Conservation (phyloP, 2,113 vertebrate genomes). For the Potamarius usumacintae region DNA sequence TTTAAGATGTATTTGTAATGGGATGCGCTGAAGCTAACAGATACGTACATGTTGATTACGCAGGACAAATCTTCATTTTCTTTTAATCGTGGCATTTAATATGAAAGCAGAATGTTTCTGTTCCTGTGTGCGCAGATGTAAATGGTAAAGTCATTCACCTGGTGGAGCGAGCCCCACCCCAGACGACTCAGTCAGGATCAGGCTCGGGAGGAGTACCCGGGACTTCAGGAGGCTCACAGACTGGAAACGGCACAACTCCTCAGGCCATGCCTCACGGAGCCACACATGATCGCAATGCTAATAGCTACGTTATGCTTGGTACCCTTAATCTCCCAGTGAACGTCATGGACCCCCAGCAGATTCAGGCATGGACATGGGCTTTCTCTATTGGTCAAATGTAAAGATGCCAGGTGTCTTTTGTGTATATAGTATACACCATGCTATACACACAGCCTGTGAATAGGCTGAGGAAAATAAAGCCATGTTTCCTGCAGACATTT, state of each 20-base stretch:
- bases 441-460: too few species aligned
- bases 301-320: constrained; percentile 93
- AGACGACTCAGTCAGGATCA: constrained; percentile 77
- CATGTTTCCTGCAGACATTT: neutral
- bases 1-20: neutral
- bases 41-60: neutral
- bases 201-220: constrained; percentile 71
- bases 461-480: neutral
- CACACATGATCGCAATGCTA: constrained; percentile 87
- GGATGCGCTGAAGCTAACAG: neutral
- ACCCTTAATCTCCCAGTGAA: constrained; percentile 92
- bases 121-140: constrained; percentile 73
- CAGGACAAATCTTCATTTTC: neutral
- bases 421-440: neutral
- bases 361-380: constrained; percentile 64
- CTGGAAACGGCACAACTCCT: constrained; percentile 63
- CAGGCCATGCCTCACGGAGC: constrained; percentile 68
- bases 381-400: neutral
- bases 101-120: neutral
- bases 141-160: constrained; percentile 90
- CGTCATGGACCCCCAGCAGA: constrained; percentile 80
- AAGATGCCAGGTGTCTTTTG: neutral
- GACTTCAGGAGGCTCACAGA: constrained; percentile 55
- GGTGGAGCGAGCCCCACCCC: constrained; percentile 89
- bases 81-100: neutral